Conservation (phyloP, 2,113 vertebrate genomes). For the Charina bottae region DNA sequence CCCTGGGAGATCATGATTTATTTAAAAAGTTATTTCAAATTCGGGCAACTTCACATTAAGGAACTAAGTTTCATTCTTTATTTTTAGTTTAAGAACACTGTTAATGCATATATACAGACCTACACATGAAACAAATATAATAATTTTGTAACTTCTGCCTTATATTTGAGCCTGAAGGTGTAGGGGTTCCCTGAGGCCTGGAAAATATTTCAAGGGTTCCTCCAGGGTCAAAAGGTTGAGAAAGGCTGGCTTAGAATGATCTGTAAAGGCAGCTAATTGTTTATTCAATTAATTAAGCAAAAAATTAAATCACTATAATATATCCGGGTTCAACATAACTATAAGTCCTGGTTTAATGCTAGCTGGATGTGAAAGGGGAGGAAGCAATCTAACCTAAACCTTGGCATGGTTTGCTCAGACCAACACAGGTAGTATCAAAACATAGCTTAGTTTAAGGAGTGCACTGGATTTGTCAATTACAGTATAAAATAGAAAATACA, state of each 20-base stretch:
- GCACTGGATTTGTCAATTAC: not conserved
- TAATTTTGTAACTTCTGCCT: too few species aligned
- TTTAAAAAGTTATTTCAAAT: too few species aligned
- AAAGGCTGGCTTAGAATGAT: not conserved
- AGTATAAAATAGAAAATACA: not conserved
- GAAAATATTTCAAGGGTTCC: too few species aligned
- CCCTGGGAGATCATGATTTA: too few species aligned
- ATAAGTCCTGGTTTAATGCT: not conserved
- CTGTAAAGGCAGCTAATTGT: not conserved
- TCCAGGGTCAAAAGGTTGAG: too few species aligned
- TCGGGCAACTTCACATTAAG: too few species aligned
- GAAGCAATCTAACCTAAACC: not conserved
- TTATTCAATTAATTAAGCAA: not conserved
- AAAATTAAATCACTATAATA: not conserved
- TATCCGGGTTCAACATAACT: not conserved
- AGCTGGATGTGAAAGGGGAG: not conserved
- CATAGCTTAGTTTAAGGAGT: not conserved
- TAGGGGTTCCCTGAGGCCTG: too few species aligned
- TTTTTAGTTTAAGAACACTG: too few species aligned
- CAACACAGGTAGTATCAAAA: not conserved
- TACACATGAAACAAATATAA: too few species aligned
- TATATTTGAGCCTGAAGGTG: too few species aligned
- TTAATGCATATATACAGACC: too few species aligned
- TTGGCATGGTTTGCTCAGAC: not conserved
- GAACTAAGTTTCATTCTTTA: too few species aligned